Evolutionary conservation across 2,888 invertebrate species (phyloP).

Genomic region (Lasius platythorax): DNA sequence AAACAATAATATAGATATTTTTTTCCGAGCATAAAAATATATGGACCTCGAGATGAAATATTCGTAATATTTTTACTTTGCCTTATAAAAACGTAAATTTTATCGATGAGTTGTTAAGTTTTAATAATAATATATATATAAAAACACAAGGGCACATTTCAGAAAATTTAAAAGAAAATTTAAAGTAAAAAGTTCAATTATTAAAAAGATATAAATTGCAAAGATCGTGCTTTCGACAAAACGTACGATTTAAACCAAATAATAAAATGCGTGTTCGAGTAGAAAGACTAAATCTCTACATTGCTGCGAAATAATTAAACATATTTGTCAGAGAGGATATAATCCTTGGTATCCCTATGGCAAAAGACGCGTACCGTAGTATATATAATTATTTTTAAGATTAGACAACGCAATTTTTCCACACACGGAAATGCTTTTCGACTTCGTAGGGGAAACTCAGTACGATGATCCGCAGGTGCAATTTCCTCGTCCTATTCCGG

Average conservation of each 20-base stretch:
- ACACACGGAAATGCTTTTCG: slow-evolving; percentile 7
- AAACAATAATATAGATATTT: slow-evolving; percentile 26
- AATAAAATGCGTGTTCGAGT: slow-evolving; percentile 5
- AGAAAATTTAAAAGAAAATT: neutral
- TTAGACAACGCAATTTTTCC: slow-evolving; percentile 44
- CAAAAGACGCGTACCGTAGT: neutral
- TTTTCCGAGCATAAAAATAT: slow-evolving; percentile 5
- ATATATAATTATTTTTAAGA: slow-evolving; percentile 34
- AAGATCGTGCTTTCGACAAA: neutral
- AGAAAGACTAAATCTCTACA: neutral
- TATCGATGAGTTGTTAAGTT: neutral
- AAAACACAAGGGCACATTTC: neutral
- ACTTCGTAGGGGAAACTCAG: slow-evolving; percentile 78
- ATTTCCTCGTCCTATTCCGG: slow-evolving; percentile 76
- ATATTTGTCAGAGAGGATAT: neutral
- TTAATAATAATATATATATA: neutral
- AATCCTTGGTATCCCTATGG: neutral
- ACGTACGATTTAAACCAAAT: neutral
- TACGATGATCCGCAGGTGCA: slow-evolving; percentile 78
- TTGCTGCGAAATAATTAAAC: slow-evolving; percentile 2
- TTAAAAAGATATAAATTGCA: neutral
- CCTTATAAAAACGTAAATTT: slow-evolving; percentile 1
- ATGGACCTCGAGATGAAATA: neutral
- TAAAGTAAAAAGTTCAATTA: neutral
- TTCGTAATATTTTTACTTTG: neutral